Conservation (phyloP, 2,797 vertebrate species). For the Pseudomugil gertrudae region DNA sequence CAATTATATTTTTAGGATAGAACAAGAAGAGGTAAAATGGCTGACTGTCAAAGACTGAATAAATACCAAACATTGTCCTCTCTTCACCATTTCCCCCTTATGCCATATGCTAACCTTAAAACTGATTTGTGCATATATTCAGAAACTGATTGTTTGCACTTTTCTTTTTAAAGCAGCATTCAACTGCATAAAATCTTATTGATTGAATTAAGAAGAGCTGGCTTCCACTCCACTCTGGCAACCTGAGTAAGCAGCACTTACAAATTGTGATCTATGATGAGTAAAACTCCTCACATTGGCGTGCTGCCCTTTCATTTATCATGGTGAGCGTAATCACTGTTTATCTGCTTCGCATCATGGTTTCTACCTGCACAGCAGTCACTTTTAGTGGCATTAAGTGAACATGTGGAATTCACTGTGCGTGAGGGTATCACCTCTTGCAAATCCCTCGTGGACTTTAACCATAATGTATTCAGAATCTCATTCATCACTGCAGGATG, state of each 20-base stretch:
- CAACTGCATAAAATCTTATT: conserved; percentile 66
- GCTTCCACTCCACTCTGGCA: conserved; percentile 48
- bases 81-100: not conserved
- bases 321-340: conserved; percentile 74
- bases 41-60: not conserved
- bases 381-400: conserved; percentile 63
- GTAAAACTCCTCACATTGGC: conserved; percentile 72
- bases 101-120: conserved; percentile 22
- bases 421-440: conserved; percentile 34
- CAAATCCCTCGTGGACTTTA: conserved; percentile 22
- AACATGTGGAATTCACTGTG: conserved; percentile 57
- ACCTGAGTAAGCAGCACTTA: conserved; percentile 62
- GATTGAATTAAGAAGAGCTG: conserved; percentile 66
- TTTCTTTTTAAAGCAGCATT: conserved; percentile 58
- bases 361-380: conserved; percentile 69
- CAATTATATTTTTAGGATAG: not conserved
- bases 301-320: conserved; percentile 76
- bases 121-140: conserved; percentile 14
- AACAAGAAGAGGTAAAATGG: not conserved
- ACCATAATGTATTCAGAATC: conserved; percentile 44
- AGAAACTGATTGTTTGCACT: conserved; percentile 24
- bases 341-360: conserved; percentile 77
- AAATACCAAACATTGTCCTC: not conserved
- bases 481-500: conserved; percentile 47
- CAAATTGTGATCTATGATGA: conserved; percentile 80